Evolutionary conservation across 2,113 vertebrate genomes (phyloP).

Genomic region (Pristiophorus japonicus): DNA sequence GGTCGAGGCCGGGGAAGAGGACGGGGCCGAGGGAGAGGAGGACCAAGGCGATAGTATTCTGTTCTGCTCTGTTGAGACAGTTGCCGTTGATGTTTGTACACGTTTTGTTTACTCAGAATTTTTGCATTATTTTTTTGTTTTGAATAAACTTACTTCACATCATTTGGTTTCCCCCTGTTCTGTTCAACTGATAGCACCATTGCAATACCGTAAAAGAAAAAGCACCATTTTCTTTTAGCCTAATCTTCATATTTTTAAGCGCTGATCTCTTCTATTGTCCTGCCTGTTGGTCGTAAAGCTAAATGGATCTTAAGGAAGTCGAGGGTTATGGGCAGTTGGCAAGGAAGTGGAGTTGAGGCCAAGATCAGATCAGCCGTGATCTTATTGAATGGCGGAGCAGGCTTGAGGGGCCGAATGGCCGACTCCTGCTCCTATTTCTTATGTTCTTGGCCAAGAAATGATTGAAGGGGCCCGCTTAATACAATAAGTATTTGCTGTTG

Average conservation of each 20-base stretch:
- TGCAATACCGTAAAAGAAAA: background rate
- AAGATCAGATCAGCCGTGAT: too few relatives aligned
- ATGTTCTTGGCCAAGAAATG: background rate
- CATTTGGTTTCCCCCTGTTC: constrained; percentile 15
- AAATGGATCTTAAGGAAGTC: background rate
- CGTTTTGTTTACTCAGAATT: constrained; percentile 52
- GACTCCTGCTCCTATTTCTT: too few relatives aligned
- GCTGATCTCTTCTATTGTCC: background rate
- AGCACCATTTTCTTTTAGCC: background rate
- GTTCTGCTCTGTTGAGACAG: constrained; percentile 34
- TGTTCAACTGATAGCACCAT: background rate
- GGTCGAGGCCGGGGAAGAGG: constrained; percentile 84
- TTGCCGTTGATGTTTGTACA: constrained; percentile 62
- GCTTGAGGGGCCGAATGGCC: too few relatives aligned
- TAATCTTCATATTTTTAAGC: background rate
- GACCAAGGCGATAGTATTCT: constrained; percentile 77
- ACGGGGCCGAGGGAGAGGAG: constrained; percentile 84
- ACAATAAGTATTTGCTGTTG: background rate
- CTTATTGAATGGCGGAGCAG: too few relatives aligned
- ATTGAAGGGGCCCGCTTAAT: background rate
- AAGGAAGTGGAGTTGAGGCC: too few relatives aligned
- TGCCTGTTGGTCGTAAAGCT: background rate
- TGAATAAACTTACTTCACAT: constrained; percentile 49
- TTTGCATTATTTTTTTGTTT: constrained; percentile 43
- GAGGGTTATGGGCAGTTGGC: too few relatives aligned